Evolutionary conservation across 2,797 vertebrate genomes (phyloP), one percentile per base, ranked within the genome.

Genomic region (Muscicapa comitata): DNA sequence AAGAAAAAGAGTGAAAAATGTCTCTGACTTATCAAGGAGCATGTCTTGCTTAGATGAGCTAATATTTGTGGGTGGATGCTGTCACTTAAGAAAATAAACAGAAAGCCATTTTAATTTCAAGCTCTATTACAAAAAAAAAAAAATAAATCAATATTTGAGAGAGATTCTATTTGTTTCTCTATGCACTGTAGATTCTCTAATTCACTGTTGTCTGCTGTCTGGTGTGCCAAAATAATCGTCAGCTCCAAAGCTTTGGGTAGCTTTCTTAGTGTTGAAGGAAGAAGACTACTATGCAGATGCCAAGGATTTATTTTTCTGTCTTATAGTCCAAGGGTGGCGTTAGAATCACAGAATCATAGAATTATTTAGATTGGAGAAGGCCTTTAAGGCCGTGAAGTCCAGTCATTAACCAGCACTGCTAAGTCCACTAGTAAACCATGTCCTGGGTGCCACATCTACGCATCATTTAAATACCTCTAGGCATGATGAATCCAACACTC

Each of bases 31-130:
- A 50, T 2, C 17, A 54, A 40, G 18, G 71, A 68, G 7, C 14
- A 4, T 59, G 17, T 71, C 62, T 58, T 71, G 11, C 47, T 86
- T 86, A 73, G 24, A 76, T 62, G 55, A 90, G 33, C 48, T 89
- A 73, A 42, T 78, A 53, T 54, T 92, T 86, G 48, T 89, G 57
- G 8, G 45, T 88, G 29, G 48, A 11, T 90, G n/a, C 33, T 55
- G 19, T 70, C 61, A 66, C n/a, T 58, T 81, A 55, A 67, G 77
- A 81, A 86, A 90, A 45, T 80, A 89, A 95, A 90, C 53, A 88
- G 76, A 92, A 93, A 90, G 15, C 25, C 18, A 25, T 94, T 95
- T 94, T 90, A 89, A 92, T 96, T 97, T 96, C 87, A 96, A 94
- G 50, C 31, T 23, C 33, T 43, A 59, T 89, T 95, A n/a, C 10